phyloP scores from a whole-genome alignment of 2,888 invertebrate species.

The Tiliacea citrago region DNA sequence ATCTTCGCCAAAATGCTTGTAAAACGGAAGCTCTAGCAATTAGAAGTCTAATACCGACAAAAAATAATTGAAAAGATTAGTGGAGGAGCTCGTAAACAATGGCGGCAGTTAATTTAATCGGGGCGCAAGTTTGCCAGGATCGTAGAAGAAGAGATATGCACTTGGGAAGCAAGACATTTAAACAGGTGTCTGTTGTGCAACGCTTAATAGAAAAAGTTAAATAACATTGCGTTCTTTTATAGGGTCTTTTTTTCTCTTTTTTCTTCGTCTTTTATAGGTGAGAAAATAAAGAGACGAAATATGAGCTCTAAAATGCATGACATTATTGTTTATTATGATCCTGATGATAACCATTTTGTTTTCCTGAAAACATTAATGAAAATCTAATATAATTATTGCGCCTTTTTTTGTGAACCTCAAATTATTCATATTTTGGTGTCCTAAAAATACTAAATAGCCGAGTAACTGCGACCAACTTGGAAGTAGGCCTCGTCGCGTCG shows the following conservation, averaged over 20 bases:
- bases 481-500: no score
- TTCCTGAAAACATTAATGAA: no score
- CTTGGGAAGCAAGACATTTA: neutral
- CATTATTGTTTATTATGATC: no score
- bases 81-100: constrained; percentile 43
- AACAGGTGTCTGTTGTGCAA: neutral
- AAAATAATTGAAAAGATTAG: constrained; percentile 54
- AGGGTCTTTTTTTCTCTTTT: no score
- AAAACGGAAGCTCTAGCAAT: constrained; percentile 10
- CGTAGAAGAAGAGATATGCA: neutral
- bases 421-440: no score
- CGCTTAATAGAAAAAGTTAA: neutral
- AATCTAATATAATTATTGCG: no score
- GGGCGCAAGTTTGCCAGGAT: constrained; percentile 5
- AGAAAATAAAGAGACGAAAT: neutral
- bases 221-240: neutral
- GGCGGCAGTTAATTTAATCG: constrained; percentile 41
- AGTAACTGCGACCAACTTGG: no score
- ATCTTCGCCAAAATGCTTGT: neutral
- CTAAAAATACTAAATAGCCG: no score
- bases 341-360: no score
- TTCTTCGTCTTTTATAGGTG: neutral
- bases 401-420: no score
- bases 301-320: no score
- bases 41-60: constrained; percentile 25